phyloP scores from a whole-genome alignment of 2,797 vertebrate genomes.

The Pipistrellus pygmaeus region DNA sequence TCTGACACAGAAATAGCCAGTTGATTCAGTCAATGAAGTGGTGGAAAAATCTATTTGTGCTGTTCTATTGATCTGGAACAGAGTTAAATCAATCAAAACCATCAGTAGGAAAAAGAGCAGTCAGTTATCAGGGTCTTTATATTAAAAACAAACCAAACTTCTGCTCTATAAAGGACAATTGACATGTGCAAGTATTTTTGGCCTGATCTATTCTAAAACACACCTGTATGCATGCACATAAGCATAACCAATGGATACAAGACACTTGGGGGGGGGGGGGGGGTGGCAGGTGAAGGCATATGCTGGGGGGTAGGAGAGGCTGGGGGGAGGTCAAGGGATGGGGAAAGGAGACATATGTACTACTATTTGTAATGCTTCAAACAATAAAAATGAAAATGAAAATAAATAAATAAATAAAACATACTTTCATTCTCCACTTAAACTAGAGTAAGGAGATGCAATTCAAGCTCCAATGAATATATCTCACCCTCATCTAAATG shows the following conservation, averaged over 20 bases:
- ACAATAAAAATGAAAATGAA: too few relatives aligned
- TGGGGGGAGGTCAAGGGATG: too few relatives aligned
- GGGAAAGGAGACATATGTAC: too few relatives aligned
- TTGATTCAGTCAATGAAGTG: neutral
- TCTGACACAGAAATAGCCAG: constrained; percentile 22
- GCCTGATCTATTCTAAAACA: neutral
- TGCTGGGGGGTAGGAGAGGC: too few relatives aligned
- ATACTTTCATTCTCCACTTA: constrained; percentile 9
- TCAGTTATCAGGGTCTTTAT: constrained; percentile 53
- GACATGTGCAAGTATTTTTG: constrained; percentile 28
- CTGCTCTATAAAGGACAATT: constrained; percentile 24
- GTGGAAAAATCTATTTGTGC: constrained; percentile 29
- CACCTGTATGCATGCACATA: neutral
- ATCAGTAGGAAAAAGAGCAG: constrained; percentile 43
- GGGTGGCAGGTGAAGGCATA: too few relatives aligned
- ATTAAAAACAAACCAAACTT: neutral
- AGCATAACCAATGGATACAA: too few relatives aligned
- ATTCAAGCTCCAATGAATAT: constrained; percentile 24
- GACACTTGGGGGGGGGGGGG: too few relatives aligned
- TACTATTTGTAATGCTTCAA: too few relatives aligned
- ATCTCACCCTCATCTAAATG: constrained; percentile 11
- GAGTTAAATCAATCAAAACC: constrained; percentile 62
- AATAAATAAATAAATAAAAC: neutral
- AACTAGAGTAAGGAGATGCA: neutral
- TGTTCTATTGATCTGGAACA: constrained; percentile 49